Conservation (phyloP, 2,113 vertebrate genomes). For the Mustelus asterias region DNA sequence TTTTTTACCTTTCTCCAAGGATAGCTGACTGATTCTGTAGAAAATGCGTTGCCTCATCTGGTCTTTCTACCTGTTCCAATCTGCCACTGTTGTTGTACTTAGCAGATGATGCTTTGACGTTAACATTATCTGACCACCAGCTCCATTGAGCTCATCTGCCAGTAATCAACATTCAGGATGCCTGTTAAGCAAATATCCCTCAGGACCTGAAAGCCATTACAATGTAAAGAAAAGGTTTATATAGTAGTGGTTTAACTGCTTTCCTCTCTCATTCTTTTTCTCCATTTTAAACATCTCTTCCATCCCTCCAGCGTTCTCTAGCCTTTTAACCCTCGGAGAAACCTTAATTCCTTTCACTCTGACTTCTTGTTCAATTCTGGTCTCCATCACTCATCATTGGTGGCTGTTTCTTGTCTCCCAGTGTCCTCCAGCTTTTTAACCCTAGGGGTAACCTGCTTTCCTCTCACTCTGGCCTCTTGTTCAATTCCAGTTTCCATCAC, state of each 20-base stretch:
- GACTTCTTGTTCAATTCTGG: too few relatives aligned
- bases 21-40: background rate
- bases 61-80: background rate
- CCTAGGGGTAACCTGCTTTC: too few relatives aligned
- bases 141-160: background rate
- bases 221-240: background rate
- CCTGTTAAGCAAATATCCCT: background rate
- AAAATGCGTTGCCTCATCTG: background rate
- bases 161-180: background rate
- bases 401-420: background rate
- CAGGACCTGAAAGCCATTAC: background rate
- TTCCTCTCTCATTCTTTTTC: background rate
- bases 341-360: too few relatives aligned
- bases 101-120: background rate
- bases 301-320: too few relatives aligned
- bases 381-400: background rate
- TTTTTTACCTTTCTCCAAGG: background rate
- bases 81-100: background rate
- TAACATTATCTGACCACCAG: background rate
- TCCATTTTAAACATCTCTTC: too few relatives aligned
- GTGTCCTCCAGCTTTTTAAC: too few relatives aligned
- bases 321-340: too few relatives aligned
- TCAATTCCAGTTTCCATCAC: background rate
- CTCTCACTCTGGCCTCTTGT: too few relatives aligned
- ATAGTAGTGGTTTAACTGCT: background rate